phyloP scores from a whole-genome alignment of 2,888 invertebrate species.

The Thumatha senex region DNA sequence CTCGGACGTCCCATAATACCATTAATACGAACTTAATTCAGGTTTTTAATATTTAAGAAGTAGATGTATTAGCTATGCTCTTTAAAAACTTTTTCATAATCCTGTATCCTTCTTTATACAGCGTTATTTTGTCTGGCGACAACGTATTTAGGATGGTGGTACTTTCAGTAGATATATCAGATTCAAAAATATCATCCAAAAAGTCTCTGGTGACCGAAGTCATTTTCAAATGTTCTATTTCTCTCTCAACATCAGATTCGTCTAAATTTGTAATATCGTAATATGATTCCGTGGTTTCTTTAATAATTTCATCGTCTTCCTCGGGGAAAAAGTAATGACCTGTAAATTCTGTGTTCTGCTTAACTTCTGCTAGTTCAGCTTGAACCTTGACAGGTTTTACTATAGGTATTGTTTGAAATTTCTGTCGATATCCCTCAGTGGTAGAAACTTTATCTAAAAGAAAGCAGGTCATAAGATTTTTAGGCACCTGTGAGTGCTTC shows the following conservation, averaged over 20 bases:
- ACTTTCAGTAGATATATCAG: slow-evolving; percentile 56
- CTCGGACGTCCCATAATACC: too few species aligned
- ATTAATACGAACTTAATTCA: neutral
- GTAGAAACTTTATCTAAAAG: slow-evolving; percentile 53
- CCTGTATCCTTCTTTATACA: slow-evolving; percentile 49
- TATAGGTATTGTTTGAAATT: slow-evolving; percentile 35
- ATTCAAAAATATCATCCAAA: slow-evolving; percentile 71
- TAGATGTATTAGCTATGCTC: slow-evolving; percentile 43
- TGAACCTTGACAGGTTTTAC: slow-evolving; percentile 63
- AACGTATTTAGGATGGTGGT: slow-evolving; percentile 40
- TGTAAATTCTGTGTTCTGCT: slow-evolving; percentile 61
- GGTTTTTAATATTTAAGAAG: neutral
- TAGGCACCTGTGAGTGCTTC: neutral
- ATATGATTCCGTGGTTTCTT: slow-evolving; percentile 57
- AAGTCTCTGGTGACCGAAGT: slow-evolving; percentile 64
- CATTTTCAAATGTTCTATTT: slow-evolving; percentile 67
- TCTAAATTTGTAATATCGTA: slow-evolving; percentile 56
- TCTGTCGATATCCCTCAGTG: slow-evolving; percentile 34
- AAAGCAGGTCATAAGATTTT: neutral
- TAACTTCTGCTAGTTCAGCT: slow-evolving; percentile 63
- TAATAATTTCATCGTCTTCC: slow-evolving; percentile 52
- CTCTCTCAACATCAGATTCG: slow-evolving; percentile 59
- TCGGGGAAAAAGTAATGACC: slow-evolving; percentile 78
- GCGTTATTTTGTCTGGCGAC: slow-evolving; percentile 46
- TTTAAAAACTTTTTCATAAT: slow-evolving; percentile 59